Evolutionary conservation across 2,888 invertebrate species (phyloP), one percentile per base, ranked within the genome.

Genomic region (Andrena marginata): DNA sequence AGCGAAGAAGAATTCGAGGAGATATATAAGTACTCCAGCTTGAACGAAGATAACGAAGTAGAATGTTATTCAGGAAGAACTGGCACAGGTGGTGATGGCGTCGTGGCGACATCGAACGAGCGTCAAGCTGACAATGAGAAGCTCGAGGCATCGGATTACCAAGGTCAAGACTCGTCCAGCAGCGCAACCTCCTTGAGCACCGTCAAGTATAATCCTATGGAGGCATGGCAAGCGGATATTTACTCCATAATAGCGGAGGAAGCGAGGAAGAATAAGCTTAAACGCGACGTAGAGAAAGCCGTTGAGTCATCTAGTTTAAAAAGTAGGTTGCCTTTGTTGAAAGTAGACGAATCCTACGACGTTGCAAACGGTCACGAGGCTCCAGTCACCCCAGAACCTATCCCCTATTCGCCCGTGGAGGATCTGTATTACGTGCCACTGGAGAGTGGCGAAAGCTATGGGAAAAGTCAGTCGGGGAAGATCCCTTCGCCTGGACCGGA

Each of bases 171-270:
- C 92, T 96, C 96, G 76, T 96, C 96, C 80, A 95, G 94, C 82
- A 95, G 94, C 80, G 94, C 95, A 68, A 95, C 95, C 33, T 95
- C 95, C 56, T 93, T 96, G 89, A 96, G 96, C 92, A 97, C 97
- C 42, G 96, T 96, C 80, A 96, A 96, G 92, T 96, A 96, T 91
- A 96, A 96, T 89, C 96, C 96, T 51, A 94, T 94, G 79, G 94
- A 94, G 90, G 95, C 96, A 69, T 96, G 96, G 85, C 94, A 96
- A 65, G 95, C 95, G 89, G 96, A 96, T 91, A 95, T 96, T 69
- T 64, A 31, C 31, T 94, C 95, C 89, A 94, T 95, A 87, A 90
- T 95, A 92, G 95, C 95, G 90, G 95, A 95, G 69, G 93, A 87
- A 20, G 83, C 87, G n/a, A 85, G 79, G 91, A 83, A 74, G 64